A percentile compares a stretch with the other conserved stretches of the same genome.
Conservation (phyloP, 2,797 vertebrate species). For the Coranthus polyacanthus region DNA sequence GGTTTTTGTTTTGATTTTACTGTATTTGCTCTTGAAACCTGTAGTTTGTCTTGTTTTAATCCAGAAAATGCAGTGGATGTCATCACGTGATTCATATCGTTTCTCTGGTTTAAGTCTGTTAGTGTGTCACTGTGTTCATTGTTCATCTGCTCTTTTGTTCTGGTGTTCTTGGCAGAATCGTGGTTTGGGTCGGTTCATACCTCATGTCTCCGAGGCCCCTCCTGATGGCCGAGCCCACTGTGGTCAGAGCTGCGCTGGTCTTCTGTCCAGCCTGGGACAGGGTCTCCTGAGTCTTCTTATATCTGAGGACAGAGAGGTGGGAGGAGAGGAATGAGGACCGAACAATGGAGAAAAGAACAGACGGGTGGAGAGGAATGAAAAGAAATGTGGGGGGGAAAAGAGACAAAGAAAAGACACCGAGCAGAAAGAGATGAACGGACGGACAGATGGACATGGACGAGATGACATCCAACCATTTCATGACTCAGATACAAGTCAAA, state of each 20-base stretch:
- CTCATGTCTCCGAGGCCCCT: constrained; percentile 95
- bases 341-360: neutral
- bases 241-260: constrained; percentile 92
- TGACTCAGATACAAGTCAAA: too few species aligned
- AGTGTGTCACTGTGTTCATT: too few species aligned
- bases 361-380: neutral
- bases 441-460: constrained; percentile 6
- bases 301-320: constrained; percentile 80
- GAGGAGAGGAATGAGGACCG: neutral
- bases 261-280: constrained; percentile 95
- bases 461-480: too few species aligned
- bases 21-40: too few species aligned
- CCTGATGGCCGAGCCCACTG: constrained; percentile 91
- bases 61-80: too few species aligned
- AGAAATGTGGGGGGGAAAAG: neutral
- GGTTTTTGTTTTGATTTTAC: too few species aligned
- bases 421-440: constrained; percentile 13
- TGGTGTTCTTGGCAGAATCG: too few species aligned
- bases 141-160: too few species aligned
- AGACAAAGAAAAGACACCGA: neutral
- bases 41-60: too few species aligned
- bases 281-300: constrained; percentile 98
- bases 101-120: too few species aligned
- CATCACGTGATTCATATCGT: too few species aligned
- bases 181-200: constrained; percentile 75